phyloP scores from a whole-genome alignment of 2,797 vertebrate genomes.

The Pipistrellus nathusii region DNA sequence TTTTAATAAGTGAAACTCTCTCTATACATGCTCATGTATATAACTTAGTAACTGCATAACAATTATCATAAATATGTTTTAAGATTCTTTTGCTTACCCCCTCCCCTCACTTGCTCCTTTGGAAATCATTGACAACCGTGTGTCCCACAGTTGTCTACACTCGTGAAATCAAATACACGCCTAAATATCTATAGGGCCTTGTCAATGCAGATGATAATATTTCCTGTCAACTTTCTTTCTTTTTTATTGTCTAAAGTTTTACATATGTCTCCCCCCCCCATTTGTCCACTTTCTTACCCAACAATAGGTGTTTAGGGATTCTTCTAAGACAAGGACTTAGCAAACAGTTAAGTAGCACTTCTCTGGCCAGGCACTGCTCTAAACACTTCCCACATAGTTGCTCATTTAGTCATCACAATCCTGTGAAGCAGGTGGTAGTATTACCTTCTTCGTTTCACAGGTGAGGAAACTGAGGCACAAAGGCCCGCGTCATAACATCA shows the following conservation, averaged over 20 bases:
- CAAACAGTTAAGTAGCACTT: not conserved
- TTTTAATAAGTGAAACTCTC: not conserved
- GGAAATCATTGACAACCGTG: not conserved
- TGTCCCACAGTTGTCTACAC: not conserved
- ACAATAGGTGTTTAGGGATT: not conserved
- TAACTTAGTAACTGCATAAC: constrained; percentile 1
- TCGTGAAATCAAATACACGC: not conserved
- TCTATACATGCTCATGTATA: not conserved
- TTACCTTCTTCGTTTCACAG: not conserved
- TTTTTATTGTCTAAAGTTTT: too few relatives aligned
- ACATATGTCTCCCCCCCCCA: too few relatives aligned
- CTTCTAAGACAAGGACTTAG: not conserved
- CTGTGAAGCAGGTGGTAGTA: not conserved
- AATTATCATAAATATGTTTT: not conserved
- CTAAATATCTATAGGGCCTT: not conserved
- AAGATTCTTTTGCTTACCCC: not conserved
- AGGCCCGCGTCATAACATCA: not conserved
- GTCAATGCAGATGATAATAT: not conserved
- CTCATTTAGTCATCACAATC: not conserved
- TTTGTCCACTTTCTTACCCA: not conserved
- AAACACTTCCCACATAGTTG: not conserved
- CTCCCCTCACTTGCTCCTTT: not conserved
- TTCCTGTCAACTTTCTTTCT: not conserved
- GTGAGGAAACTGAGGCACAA: not conserved
- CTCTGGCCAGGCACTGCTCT: not conserved